Base-by-base conservation (phyloP, 2,888 invertebrate genomes). In the Stenodera caucasica region DNA sequence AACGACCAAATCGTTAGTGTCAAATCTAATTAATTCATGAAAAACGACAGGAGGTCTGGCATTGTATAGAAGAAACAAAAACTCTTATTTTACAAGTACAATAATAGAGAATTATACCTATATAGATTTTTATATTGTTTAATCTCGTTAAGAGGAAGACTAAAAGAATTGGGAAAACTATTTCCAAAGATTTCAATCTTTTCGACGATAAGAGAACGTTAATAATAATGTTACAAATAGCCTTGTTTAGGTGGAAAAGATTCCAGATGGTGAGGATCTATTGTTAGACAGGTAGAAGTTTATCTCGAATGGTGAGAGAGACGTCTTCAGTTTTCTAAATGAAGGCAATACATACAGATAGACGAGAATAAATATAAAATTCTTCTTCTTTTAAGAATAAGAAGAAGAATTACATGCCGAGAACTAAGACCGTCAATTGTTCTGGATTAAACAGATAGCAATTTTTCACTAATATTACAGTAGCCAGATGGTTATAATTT, bases 21-120 rank as follows among this genome's bases (percentile, higher is more conserved):
- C 61, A 58, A 58, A 52, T 32, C 58, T 61, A 61, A 61, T 61
- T 61, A 61, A 61, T 58, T 61, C 52, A 51, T 61, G 55, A 58
- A 61, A 58, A 61, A 58, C 55, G 55, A 55, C 55, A 55, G 21
- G 45, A 45, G 45, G 45, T 45, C 18, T 45, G 45, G 45, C 45
- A 45, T 45, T 45, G 18, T 12, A 45, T 9, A 18, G 6, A 18
- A 35, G 14, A 40, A 40, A 40, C 40, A 18, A 40, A 45, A 45
- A 45, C 37, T 40, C 37, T 40, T 18, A 21, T 45, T 18, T 11
- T 21, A 21, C 21, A 35, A 7, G 11, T 2, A 45, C 45, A 45
- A 45, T 45, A 21, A n/a, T n/a, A n/a, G n/a, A n/a, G n/a, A n/a
- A n/a, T n/a, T n/a, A n/a, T n/a, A n/a, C n/a, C n/a, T n/a, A n/a